These are phyloP conservation scores for Chloroclysta siterata DNA, from an alignment of 2,888 invertebrate species.

Conservation along the genomic window DNA sequence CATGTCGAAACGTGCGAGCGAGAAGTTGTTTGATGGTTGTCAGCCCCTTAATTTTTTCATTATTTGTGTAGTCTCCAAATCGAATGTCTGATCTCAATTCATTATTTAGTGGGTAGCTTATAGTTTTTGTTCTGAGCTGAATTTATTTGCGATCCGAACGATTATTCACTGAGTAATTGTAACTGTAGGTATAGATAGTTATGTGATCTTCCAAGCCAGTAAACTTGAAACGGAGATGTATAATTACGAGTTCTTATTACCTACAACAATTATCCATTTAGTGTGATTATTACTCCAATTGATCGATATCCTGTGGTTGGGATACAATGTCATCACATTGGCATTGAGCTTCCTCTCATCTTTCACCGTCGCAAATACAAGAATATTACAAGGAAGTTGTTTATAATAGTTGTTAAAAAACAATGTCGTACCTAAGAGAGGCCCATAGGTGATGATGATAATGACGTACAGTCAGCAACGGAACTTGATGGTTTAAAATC, in stretches of 20 bases:
- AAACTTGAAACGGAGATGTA: constrained; percentile 25
- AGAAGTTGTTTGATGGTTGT: too few relatives aligned
- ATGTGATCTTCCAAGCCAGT: constrained; percentile 14
- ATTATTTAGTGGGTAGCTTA: constrained; percentile 10
- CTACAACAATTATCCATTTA: constrained; percentile 49
- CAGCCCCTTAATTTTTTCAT: too few relatives aligned
- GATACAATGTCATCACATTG: constrained; percentile 27
- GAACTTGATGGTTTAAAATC: too few relatives aligned
- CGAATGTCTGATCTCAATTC: not conserved
- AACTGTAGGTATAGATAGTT: not conserved
- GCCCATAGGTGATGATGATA: too few relatives aligned
- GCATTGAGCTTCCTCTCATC: constrained; percentile 32
- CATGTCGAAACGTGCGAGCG: too few relatives aligned
- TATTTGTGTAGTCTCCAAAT: too few relatives aligned
- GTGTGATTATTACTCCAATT: constrained; percentile 44
- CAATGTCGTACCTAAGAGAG: too few relatives aligned
- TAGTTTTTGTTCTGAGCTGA: not conserved
- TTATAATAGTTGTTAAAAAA: too few relatives aligned
- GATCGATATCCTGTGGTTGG: constrained; percentile 47
- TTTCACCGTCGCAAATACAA: constrained; percentile 3
- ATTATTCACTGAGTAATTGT: not conserved
- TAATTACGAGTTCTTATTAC: constrained; percentile 28
- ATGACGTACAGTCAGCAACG: too few relatives aligned
- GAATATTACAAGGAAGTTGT: too few relatives aligned
- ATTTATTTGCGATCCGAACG: too few relatives aligned